Conservation (phyloP, 2,797 vertebrate species). For the Manis crassicaudata region DNA sequence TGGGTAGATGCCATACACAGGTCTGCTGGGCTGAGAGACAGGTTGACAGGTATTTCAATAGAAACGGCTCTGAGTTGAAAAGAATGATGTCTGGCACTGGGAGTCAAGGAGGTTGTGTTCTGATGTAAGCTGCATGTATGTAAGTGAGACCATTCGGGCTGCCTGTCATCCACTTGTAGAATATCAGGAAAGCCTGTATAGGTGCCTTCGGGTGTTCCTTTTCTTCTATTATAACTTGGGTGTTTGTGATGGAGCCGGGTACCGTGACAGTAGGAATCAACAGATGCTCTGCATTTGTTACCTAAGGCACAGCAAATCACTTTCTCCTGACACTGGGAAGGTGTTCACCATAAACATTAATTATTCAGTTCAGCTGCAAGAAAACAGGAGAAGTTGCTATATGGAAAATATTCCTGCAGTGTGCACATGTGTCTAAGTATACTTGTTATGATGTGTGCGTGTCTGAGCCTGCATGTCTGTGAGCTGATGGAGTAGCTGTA, state of each 20-base stretch:
- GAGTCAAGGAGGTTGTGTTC: neutral
- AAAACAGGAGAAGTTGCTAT: neutral
- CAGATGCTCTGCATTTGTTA: conserved; percentile 8
- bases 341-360: conserved; percentile 21
- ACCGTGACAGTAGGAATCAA: neutral
- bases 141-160: conserved; percentile 6
- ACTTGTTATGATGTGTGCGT: neutral
- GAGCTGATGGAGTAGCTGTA: neutral
- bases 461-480: neutral
- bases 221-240: neutral
- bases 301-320: conserved; percentile 20
- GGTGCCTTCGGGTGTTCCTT: conserved; percentile 31
- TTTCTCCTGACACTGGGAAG: conserved; percentile 14
- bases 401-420: neutral
- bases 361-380: conserved; percentile 34
- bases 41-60: conserved; percentile 24
- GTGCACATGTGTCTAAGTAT: neutral
- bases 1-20: neutral
- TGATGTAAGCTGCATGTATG: conserved; percentile 6
- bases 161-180: neutral
- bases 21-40: conserved; percentile 22
- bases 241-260: conserved; percentile 51
- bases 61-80: conserved; percentile 47
- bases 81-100: conserved; percentile 58
- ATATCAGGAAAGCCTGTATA: conserved; percentile 11